Conservation (phyloP, 2,113 vertebrate genomes). For the Rhinopithecus roxellana region DNA sequence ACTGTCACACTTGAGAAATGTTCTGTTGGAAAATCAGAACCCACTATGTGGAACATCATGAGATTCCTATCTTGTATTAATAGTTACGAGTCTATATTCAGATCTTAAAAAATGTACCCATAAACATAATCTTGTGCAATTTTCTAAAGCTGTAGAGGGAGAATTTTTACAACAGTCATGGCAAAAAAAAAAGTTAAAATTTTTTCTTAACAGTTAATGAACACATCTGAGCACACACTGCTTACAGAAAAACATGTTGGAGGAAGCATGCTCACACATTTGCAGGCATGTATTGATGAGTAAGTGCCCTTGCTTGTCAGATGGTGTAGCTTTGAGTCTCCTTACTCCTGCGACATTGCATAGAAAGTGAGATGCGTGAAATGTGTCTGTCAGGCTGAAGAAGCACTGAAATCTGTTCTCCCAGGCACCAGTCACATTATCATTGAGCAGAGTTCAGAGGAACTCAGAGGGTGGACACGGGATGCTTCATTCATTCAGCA, state of each 20-base stretch:
- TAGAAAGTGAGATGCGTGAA: background rate
- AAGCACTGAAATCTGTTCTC: background rate
- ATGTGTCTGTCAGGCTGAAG: fast-evolving
- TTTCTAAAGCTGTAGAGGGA: background rate
- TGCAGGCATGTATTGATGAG: background rate
- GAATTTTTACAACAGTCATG: background rate
- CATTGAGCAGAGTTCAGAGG: fast-evolving
- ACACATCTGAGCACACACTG: background rate
- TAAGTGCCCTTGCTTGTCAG: background rate
- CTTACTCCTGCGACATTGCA: fast-evolving
- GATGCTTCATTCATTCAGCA: too few relatives aligned
- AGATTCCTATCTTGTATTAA: background rate
- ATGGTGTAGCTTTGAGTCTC: background rate
- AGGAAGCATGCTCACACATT: background rate
- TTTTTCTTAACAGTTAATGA: background rate
- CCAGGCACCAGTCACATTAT: fast-evolving
- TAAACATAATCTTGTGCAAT: background rate
- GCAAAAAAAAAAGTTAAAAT: background rate
- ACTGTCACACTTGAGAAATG: fast-evolving
- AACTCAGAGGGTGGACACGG: too few relatives aligned
- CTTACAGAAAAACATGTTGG: background rate
- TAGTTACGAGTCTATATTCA: background rate
- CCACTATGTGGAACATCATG: fast-evolving
- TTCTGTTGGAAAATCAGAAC: background rate
- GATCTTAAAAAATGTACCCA: background rate